Percentiles rank a stretch among this genome's conserved stretches.
Conservation (phyloP, 2,113 vertebrate genomes). For the Phylloscopus whistleri region DNA sequence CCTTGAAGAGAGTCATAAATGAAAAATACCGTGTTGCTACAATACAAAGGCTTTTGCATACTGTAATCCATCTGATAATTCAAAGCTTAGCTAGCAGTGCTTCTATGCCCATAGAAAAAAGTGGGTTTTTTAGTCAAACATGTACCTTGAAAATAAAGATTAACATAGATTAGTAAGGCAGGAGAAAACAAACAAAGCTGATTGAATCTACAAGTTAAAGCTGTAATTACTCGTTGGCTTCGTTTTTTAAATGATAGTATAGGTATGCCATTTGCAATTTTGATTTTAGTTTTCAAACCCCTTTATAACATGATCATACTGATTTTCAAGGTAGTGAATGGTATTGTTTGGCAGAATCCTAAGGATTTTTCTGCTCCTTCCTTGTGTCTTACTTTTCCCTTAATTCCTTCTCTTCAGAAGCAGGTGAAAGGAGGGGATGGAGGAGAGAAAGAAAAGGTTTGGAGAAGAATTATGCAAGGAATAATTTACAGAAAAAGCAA, state of each 20-base stretch:
- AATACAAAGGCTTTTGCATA: not conserved
- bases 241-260: not conserved
- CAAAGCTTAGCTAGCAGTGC: not conserved
- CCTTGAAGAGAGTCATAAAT: not conserved
- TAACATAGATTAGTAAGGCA: not conserved
- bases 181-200: not conserved
- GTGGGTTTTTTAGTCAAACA: not conserved
- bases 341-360: not conserved
- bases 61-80: not conserved
- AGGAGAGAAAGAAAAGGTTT: not conserved
- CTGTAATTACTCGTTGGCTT: not conserved
- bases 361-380: not conserved
- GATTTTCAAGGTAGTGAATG: not conserved
- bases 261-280: not conserved
- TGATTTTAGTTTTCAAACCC: not conserved
- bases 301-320: not conserved
- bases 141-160: not conserved
- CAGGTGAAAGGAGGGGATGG: not conserved
- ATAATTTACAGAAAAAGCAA: not conserved
- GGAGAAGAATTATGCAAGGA: not conserved
- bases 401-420: not conserved
- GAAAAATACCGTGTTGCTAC: not conserved
- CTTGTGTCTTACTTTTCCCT: not conserved
- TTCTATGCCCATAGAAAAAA: not conserved
- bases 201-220: not conserved